phyloP scores from a whole-genome alignment of 2,888 invertebrate genomes.

The Thecophora atra region DNA sequence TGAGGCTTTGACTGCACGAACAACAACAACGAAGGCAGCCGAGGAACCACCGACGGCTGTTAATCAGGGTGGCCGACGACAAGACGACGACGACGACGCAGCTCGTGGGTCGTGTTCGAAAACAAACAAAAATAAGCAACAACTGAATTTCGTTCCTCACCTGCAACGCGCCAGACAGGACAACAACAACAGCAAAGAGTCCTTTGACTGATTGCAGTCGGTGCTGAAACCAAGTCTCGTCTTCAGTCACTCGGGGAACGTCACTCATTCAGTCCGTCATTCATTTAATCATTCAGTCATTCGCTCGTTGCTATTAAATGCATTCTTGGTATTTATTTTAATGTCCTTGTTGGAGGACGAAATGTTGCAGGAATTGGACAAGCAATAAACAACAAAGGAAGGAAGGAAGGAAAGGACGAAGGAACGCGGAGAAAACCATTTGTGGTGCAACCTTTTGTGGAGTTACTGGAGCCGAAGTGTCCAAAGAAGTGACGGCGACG shows the following conservation, averaged over 20 bases:
- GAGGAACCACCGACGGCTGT: not conserved
- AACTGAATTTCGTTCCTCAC: constrained; percentile 16
- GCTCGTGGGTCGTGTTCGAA: not conserved
- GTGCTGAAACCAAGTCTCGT: not conserved
- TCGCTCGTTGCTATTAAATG: not conserved
- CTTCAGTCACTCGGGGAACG: not conserved
- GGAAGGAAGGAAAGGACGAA: too few relatives aligned
- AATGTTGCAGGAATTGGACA: constrained; percentile 1
- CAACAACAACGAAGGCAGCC: not conserved
- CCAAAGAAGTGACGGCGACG: not conserved
- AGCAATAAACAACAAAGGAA: not conserved
- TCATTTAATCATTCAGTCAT: too few relatives aligned
- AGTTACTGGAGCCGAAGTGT: not conserved
- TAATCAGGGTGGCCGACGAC: not conserved
- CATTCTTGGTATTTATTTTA: constrained; percentile 13
- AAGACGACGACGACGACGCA: not conserved
- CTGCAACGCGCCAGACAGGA: constrained; percentile 10
- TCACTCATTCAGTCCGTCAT: too few relatives aligned
- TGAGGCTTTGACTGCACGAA: not conserved
- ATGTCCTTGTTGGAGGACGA: constrained; percentile 7
- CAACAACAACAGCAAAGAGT: not conserved
- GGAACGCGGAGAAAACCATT: not conserved
- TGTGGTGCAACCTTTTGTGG: not conserved
- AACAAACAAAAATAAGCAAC: constrained; percentile 1
- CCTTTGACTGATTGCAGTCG: too few relatives aligned